Conservation (phyloP, 2,888 invertebrate species). For the Embidobia sp. region DNA sequence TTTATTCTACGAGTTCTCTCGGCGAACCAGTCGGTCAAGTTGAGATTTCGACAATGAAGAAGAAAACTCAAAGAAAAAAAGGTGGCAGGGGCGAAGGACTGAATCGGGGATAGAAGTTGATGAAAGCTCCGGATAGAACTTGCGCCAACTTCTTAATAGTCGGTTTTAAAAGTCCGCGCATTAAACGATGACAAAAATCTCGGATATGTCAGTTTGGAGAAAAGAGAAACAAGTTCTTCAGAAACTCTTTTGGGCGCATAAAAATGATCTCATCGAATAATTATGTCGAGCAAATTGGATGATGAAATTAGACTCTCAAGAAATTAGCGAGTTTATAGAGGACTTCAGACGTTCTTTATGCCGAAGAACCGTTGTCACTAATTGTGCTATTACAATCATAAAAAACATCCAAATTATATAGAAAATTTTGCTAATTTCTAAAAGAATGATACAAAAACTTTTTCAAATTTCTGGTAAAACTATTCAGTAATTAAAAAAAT, state of each 20-base stretch:
- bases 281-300: conserved; percentile 6
- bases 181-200: conserved; percentile 49
- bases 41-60: conserved; percentile 56
- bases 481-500: no score
- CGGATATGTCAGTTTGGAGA: conserved; percentile 2
- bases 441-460: no score
- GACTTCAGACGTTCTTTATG: no score
- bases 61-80: conserved; percentile 49
- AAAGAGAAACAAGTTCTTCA: no score
- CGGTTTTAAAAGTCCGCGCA: conserved; percentile 36
- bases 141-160: conserved; percentile 52
- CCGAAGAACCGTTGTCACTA: no score
- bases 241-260: no score
- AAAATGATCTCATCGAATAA: conserved; percentile 29
- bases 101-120: conserved; percentile 22
- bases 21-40: conserved; percentile 50
- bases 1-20: conserved; percentile 45
- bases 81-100: conserved; percentile 10
- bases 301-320: no score
- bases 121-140: conserved; percentile 42
- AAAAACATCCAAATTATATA: no score
- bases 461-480: no score
- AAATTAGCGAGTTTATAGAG: no score
- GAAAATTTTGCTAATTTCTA: no score
- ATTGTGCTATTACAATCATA: no score